phyloP scores from a whole-genome alignment of 2,113 vertebrate genomes.

The Charadrius vociferus region DNA sequence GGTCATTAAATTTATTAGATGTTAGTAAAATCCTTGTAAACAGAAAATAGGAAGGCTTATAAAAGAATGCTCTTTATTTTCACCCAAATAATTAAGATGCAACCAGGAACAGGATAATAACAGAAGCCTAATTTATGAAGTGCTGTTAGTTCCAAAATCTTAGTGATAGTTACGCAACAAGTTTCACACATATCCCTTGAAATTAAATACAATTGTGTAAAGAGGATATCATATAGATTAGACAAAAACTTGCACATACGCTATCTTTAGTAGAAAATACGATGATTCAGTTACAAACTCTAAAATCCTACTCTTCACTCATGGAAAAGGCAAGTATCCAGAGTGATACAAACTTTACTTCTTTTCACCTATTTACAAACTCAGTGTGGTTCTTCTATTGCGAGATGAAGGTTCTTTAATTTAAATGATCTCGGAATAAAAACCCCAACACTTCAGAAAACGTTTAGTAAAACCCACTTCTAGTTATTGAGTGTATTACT shows the following conservation, averaged over 20 bases:
- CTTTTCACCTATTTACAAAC: constrained; percentile 23
- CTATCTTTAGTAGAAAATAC: constrained; percentile 1
- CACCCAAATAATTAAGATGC: constrained; percentile 65
- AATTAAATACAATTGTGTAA: constrained; percentile 46
- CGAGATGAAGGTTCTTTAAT: background rate
- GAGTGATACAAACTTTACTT: background rate
- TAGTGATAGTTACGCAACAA: constrained; percentile 15
- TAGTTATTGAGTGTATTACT: background rate
- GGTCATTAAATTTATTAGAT: constrained; percentile 72
- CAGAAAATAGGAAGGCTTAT: constrained; percentile 72
- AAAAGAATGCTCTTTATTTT: constrained; percentile 65
- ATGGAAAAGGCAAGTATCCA: constrained; percentile 28
- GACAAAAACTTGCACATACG: background rate
- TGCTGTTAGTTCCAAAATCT: constrained; percentile 13
- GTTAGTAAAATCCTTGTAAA: constrained; percentile 72
- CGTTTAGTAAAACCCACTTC: background rate
- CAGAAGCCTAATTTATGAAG: constrained; percentile 64
- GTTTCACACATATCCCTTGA: constrained; percentile 50
- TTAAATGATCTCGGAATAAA: background rate
- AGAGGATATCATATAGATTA: background rate
- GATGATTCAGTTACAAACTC: background rate
- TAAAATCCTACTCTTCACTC: constrained; percentile 24
- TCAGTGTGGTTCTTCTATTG: background rate
- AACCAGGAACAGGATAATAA: constrained; percentile 29
- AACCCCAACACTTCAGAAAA: background rate